phyloP scores from a whole-genome alignment of 2,797 vertebrate genomes.

The Macroramphosus scolopax region DNA sequence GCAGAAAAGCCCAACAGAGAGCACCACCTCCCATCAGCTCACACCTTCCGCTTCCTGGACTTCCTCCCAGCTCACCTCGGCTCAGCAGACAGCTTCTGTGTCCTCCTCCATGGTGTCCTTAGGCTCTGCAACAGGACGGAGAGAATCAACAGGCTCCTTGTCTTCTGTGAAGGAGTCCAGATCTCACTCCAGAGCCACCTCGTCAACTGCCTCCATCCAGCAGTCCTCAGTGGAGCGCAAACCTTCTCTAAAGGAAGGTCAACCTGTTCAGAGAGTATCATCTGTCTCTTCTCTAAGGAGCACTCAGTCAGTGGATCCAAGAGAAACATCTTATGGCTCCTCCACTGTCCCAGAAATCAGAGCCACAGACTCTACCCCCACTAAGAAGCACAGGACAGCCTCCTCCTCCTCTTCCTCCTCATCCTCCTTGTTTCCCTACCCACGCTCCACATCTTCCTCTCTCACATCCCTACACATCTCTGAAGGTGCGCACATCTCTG shows the following conservation, averaged over 20 bases:
- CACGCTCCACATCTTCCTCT: constrained; percentile 84
- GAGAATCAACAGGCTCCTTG: constrained; percentile 46
- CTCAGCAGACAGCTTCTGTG: constrained; percentile 50
- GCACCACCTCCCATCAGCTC: constrained; percentile 22
- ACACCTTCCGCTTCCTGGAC: constrained; percentile 36
- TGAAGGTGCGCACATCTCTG: constrained; percentile 63
- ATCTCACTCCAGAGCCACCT: constrained; percentile 46
- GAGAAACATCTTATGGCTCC: constrained; percentile 20
- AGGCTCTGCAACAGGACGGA: constrained; percentile 50
- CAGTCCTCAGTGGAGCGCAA: constrained; percentile 15
- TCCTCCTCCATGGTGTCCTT: constrained; percentile 64
- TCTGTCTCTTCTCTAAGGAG: constrained; percentile 62
- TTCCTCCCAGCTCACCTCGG: constrained; percentile 34
- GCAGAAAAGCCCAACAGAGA: constrained; percentile 17
- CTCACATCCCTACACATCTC: constrained; percentile 90
- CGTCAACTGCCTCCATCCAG: constrained; percentile 30
- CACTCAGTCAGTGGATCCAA: constrained; percentile 36
- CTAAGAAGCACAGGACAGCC: constrained; percentile 79
- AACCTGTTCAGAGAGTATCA: constrained; percentile 36
- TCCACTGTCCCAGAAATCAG: constrained; percentile 25
- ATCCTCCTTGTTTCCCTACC: constrained; percentile 79
- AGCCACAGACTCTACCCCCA: constrained; percentile 52
- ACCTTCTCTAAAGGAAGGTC: constrained; percentile 34
- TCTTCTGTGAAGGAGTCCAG: constrained; percentile 53
- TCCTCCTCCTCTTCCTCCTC: constrained; percentile 84